phyloP scores from a whole-genome alignment of 2,888 invertebrate species.

The Schrankia costaestrigalis region DNA sequence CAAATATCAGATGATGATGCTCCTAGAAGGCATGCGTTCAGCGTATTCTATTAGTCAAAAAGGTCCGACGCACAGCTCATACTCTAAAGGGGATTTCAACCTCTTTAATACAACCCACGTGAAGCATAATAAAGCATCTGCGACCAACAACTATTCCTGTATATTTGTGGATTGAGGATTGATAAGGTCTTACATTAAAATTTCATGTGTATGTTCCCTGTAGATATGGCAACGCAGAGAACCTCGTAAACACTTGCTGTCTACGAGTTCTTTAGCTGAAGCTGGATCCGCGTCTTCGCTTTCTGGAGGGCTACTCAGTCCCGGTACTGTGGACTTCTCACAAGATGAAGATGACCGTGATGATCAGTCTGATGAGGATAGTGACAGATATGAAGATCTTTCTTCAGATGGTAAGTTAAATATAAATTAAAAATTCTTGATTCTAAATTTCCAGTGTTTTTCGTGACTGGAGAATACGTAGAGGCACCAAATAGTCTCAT shows the following conservation, averaged over 20 bases:
- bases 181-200: neutral
- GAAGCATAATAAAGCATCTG: too few relatives aligned
- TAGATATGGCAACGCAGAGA: conserved; percentile 93
- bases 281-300: conserved; percentile 91
- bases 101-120: too few relatives aligned
- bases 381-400: conserved; percentile 92
- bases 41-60: too few relatives aligned
- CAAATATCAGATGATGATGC: too few relatives aligned
- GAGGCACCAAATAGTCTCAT: too few relatives aligned
- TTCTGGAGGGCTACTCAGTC: conserved; percentile 91
- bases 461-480: too few relatives aligned
- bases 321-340: conserved; percentile 87
- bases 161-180: too few relatives aligned
- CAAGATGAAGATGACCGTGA: conserved; percentile 90
- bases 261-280: conserved; percentile 91
- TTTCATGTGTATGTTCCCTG: neutral
- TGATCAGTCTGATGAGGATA: conserved; percentile 90
- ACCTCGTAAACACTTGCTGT: conserved; percentile 91
- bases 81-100: too few relatives aligned
- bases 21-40: too few relatives aligned
- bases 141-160: too few relatives aligned
- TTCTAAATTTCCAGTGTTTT: too few relatives aligned
- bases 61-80: too few relatives aligned
- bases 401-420: conserved; percentile 85
- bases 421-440: neutral